Conservation (phyloP, 2,113 vertebrate species). For the Hippopotamus amphibius region DNA sequence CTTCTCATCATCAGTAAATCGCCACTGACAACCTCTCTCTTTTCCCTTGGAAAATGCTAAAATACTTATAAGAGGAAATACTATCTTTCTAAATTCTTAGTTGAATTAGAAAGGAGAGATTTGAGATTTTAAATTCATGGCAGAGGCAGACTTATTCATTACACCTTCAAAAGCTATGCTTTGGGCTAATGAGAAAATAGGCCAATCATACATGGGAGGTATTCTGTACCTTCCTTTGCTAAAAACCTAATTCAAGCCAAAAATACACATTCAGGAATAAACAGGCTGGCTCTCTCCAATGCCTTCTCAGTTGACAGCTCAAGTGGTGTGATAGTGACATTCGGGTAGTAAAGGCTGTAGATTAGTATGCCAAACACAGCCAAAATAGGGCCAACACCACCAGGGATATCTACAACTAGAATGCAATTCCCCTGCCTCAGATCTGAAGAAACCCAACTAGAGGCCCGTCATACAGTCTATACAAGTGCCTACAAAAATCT, state of each 20-base stretch:
- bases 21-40: neutral
- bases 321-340: neutral
- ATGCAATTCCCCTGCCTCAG: neutral
- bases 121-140: neutral
- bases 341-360: neutral
- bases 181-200: neutral
- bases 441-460: neutral
- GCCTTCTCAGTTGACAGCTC: neutral
- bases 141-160: neutral
- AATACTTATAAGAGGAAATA: neutral
- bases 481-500: neutral
- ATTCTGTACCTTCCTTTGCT: neutral
- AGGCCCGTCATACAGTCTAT: neutral
- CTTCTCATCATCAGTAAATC: neutral
- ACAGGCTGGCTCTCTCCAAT: neutral
- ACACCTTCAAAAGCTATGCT: neutral
- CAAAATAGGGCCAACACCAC: neutral
- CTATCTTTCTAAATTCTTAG: constrained; percentile 34
- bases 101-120: constrained; percentile 16
- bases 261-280: neutral
- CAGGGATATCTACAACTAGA: neutral
- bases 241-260: neutral
- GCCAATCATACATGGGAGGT: neutral
- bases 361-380: neutral
- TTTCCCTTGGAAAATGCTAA: constrained; percentile 26